A percentile compares a stretch with the other conserved stretches of the same genome.
These are phyloP conservation scores for Corapipo altera DNA, from an alignment of 2,113 vertebrate species.

Conservation along the genomic window DNA sequence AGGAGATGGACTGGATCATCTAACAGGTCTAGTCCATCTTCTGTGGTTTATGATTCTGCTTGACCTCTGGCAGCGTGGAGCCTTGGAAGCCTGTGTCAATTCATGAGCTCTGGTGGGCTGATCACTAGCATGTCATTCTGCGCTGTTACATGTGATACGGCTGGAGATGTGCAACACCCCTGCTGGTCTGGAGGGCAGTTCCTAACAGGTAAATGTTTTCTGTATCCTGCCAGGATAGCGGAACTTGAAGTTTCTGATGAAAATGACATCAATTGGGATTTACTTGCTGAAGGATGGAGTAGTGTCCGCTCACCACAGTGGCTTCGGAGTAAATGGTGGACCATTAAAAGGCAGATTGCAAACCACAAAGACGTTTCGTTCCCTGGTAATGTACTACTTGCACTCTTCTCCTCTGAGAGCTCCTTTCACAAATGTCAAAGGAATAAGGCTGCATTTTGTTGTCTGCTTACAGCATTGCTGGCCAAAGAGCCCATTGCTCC, in stretches of 20 bases:
- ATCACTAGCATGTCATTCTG: conserved; percentile 47
- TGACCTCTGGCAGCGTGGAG: conserved; percentile 62
- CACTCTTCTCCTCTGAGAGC: neutral
- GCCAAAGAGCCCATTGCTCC: neutral
- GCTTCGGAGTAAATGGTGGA: conserved; percentile 99
- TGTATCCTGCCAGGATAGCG: conserved; percentile 83
- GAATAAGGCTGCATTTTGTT: neutral
- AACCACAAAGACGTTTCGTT: conserved; percentile 98
- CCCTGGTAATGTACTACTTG: conserved; percentile 76
- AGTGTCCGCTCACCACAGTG: conserved; percentile 98
- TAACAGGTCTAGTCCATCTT: conserved; percentile 55
- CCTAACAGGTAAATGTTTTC: conserved; percentile 51
- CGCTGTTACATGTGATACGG: conserved; percentile 11
- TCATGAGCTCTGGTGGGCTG: conserved; percentile 16
- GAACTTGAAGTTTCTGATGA: conserved; percentile 93
- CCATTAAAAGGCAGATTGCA: conserved; percentile 97
- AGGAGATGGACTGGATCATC: conserved; percentile 50
- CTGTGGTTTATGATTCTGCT: conserved; percentile 57
- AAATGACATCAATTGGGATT: conserved; percentile 96
- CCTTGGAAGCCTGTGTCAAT: conserved; percentile 53
- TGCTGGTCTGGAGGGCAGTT: neutral
- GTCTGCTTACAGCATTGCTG: neutral
- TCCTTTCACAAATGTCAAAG: neutral
- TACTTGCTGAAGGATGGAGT: conserved; percentile 94
- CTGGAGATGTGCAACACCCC: neutral